Percentiles rank a stretch among this genome's conserved stretches.
Evolutionary conservation across 2,113 vertebrate species (phyloP).

Genomic region (Micromys minutus): DNA sequence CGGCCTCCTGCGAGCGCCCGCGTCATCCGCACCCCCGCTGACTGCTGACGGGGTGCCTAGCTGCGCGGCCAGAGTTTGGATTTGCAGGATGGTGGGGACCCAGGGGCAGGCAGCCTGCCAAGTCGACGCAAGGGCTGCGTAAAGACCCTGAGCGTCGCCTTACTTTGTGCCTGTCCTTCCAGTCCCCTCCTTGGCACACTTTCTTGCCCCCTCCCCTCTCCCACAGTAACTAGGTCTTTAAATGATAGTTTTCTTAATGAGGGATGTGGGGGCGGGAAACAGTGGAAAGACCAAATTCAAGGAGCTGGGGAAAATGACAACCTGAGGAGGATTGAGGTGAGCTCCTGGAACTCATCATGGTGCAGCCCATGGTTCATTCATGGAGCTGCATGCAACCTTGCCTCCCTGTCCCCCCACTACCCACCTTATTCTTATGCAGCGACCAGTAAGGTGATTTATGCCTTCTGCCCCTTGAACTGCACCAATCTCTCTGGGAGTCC

Average conservation of each 20-base stretch:
- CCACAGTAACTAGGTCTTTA: conserved; percentile 46
- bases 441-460: background rate
- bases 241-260: conserved; percentile 65
- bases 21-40: conserved; percentile 75
- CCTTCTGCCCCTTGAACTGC: background rate
- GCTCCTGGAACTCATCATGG: conserved; percentile 41
- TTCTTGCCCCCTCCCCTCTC: background rate
- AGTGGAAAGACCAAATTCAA: conserved; percentile 54
- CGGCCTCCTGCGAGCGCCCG: conserved; percentile 65
- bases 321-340: conserved; percentile 55
- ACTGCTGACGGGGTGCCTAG: conserved; percentile 77
- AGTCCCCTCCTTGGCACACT: background rate
- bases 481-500: background rate
- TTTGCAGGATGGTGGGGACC: conserved; percentile 42
- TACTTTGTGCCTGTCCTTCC: background rate
- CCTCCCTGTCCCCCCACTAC: background rate
- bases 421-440: background rate
- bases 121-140: background rate
- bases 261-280: conserved; percentile 63
- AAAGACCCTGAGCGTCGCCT: background rate
- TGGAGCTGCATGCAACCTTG: background rate
- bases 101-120: background rate
- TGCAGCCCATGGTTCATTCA: conserved; percentile 43
- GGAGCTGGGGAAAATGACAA: conserved; percentile 23
- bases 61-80: conserved; percentile 63